Percentiles rank a stretch among this genome's conserved stretches.
phyloP scores from a whole-genome alignment of 1,140 invertebrate species.

The Tetranychus urticae region DNA sequence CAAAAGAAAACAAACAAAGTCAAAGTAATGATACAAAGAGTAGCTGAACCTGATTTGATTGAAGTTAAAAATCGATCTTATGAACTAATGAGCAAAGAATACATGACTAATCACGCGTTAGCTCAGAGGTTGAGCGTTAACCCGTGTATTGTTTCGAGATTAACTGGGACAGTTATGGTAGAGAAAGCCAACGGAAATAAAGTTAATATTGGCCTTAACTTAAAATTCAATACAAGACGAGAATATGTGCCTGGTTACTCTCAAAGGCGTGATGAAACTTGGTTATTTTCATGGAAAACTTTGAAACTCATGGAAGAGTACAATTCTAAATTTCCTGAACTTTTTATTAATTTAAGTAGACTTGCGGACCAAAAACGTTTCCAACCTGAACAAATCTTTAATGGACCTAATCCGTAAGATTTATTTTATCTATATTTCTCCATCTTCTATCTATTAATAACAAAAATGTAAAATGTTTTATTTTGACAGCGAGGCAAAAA shows the following conservation, averaged over 20 bases:
- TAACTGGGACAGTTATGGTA: constrained; percentile 57
- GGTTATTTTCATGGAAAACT: constrained; percentile 57
- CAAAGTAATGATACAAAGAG: constrained; percentile 26
- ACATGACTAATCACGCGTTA: constrained; percentile 15
- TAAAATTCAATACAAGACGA: constrained; percentile 64
- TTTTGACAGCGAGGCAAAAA: constrained; percentile 15
- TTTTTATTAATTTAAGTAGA: constrained; percentile 33
- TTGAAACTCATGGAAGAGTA: constrained; percentile 43
- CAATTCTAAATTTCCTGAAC: constrained; percentile 38
- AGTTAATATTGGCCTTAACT: constrained; percentile 64
- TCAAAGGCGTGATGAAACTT: constrained; percentile 34
- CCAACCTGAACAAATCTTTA: not conserved
- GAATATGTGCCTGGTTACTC: constrained; percentile 55
- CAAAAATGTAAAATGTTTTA: not conserved
- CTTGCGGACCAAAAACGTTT: constrained; percentile 21
- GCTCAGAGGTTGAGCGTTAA: constrained; percentile 35
- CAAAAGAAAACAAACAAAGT: constrained; percentile 25
- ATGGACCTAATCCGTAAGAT: not conserved
- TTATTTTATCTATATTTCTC: not conserved
- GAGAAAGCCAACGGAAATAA: constrained; percentile 22
- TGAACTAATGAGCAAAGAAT: constrained; percentile 4
- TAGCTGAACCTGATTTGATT: constrained; percentile 25
- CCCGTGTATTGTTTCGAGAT: constrained; percentile 41
- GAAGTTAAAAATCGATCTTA: constrained; percentile 13
- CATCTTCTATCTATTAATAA: too few species aligned